phyloP scores from a whole-genome alignment of 2,113 vertebrate species.

The Pelusios castaneus region DNA sequence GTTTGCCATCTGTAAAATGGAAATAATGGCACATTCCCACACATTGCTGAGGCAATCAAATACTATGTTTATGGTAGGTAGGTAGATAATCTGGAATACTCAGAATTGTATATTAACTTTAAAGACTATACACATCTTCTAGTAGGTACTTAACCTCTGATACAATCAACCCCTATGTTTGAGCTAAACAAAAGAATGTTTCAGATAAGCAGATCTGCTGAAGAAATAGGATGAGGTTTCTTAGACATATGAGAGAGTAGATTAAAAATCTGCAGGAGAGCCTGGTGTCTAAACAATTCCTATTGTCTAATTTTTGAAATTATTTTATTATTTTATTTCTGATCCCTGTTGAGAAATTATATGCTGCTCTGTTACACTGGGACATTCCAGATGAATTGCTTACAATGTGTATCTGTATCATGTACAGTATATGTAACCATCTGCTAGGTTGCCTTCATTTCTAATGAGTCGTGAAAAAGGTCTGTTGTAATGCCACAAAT shows the following conservation, averaged over 20 bases:
- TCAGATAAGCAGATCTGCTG: background rate
- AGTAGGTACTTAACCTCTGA: background rate
- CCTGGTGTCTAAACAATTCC: background rate
- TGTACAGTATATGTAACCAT: background rate
- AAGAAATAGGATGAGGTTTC: background rate
- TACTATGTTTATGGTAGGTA: background rate
- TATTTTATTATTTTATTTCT: too few relatives aligned
- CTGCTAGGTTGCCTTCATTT: background rate
- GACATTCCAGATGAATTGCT: too few relatives aligned
- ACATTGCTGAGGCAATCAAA: background rate
- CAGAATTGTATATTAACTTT: background rate
- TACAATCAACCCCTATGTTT: background rate
- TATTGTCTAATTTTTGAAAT: background rate
- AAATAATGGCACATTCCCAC: background rate
- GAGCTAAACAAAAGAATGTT: background rate
- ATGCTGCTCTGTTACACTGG: too few relatives aligned
- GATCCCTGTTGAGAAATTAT: too few relatives aligned
- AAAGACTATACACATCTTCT: background rate
- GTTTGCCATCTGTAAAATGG: too few relatives aligned
- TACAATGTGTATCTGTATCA: too few relatives aligned
- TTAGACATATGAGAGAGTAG: background rate
- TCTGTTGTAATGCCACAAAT: background rate
- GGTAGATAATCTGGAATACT: background rate
- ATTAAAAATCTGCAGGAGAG: background rate
- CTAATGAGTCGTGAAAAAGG: background rate